These are phyloP conservation scores for Cheumatopsyche charites DNA, from an alignment of 1,140 invertebrate species.

Conservation along the genomic window DNA sequence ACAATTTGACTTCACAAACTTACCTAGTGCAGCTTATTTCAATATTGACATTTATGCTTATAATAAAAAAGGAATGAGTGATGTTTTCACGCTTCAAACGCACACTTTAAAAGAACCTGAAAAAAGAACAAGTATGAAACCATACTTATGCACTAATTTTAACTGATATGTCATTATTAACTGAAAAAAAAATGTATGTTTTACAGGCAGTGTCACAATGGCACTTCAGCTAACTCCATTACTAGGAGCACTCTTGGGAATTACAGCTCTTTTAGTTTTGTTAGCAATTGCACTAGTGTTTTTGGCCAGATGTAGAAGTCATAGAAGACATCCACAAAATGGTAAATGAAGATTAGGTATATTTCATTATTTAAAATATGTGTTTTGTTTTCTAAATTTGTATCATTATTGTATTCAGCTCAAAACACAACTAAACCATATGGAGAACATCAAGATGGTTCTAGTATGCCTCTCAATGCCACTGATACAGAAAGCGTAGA, in stretches of 20 bases:
- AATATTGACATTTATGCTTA: conserved; percentile 70
- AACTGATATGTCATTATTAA: too few relatives aligned
- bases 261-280: conserved; percentile 36
- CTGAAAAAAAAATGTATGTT: neutral
- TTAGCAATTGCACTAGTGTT: conserved; percentile 40
- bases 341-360: conserved; percentile 28
- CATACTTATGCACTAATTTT: too few relatives aligned
- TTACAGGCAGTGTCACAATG: conserved; percentile 42
- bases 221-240: conserved; percentile 43
- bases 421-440: conserved; percentile 44
- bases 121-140: conserved; percentile 72
- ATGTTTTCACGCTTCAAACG: conserved; percentile 67
- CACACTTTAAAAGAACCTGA: conserved; percentile 78
- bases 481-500: conserved; percentile 46
- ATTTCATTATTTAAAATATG: neutral
- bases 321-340: conserved; percentile 34
- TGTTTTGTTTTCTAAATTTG: conserved; percentile 3
- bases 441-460: conserved; percentile 46
- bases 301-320: conserved; percentile 35
- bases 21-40: conserved; percentile 64
- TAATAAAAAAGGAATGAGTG: conserved; percentile 75
- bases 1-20: conserved; percentile 40
- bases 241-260: conserved; percentile 33
- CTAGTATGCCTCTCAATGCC: conserved; percentile 45
- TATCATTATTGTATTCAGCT: conserved; percentile 30